phyloP scores from a whole-genome alignment of 2,113 vertebrate species.

The Eudyptes chrysolophus region DNA sequence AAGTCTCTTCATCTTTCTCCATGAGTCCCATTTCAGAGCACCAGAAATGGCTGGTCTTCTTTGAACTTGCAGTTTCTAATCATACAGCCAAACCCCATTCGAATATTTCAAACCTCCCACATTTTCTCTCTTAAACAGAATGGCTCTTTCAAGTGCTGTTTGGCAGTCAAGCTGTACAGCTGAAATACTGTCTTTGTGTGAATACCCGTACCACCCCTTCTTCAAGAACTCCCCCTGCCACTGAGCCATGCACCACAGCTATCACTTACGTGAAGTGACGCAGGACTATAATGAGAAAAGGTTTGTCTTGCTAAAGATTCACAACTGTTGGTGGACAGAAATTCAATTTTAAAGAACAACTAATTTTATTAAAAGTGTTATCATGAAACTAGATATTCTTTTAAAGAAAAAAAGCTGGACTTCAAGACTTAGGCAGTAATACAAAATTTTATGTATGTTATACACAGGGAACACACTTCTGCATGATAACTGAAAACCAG shows the following conservation, averaged over 20 bases:
- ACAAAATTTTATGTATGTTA: not conserved
- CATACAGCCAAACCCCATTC: not conserved
- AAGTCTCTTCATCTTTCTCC: not conserved
- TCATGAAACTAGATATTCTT: not conserved
- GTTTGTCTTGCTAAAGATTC: not conserved
- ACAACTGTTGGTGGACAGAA: not conserved
- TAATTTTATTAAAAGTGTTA: not conserved
- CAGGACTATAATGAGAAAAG: not conserved
- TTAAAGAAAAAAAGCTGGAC: not conserved
- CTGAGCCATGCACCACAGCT: not conserved
- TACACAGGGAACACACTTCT: not conserved
- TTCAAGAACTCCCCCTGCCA: not conserved
- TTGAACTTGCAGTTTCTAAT: not conserved
- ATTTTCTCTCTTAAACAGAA: slow-evolving; percentile 1
- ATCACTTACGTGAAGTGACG: not conserved
- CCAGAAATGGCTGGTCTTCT: not conserved
- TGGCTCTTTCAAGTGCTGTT: slow-evolving; percentile 18
- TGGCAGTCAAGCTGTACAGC: not conserved
- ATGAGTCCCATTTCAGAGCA: not conserved
- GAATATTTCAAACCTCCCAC: slow-evolving; percentile 1
- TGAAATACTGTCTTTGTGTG: slow-evolving; percentile 1
- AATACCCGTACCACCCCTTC: not conserved
- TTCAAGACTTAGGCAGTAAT: not conserved
- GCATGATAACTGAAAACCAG: not conserved
- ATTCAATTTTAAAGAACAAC: not conserved